Evolutionary conservation across 2,113 vertebrate species (phyloP), one percentile per base, ranked within the genome.

Genomic region (Dunckerocampus dactyliophorus): DNA sequence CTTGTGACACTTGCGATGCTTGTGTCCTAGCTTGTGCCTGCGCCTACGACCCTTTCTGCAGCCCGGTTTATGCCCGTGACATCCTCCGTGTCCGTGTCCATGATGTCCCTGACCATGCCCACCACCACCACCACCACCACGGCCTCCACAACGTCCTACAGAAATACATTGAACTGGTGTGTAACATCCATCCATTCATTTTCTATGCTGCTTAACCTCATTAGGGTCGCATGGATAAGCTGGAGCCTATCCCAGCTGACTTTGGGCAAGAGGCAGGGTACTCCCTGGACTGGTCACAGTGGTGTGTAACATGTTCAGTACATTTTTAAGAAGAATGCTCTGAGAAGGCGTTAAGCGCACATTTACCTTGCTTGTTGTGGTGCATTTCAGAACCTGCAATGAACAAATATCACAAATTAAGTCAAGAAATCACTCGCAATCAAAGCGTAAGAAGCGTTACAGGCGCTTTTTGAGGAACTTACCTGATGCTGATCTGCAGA

Each of bases 1-100:
- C 60, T 88, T 88, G 80, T 83, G 81, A 42, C 87, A 85, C 1
- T 64, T 65, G 0, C 0, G 0, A 28, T 85, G 82, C 11, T 64
- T 62, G 21, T 86, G 85, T 3, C 82, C 82, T 2, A 0, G 3
- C 47, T 13, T 78, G 19, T 47, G 68, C 34, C 9, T 68, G 8
- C 12, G 24, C 14, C 54, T 70, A 1, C 45, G 22, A 0, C 59
- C 52, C 59, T 3, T 59, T 2, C 43, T 37, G 1, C 43, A 50
- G 19, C 63, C 62, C 1, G 48, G 46, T 0, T 57, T 59, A 3
- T 52, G 60, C 0, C 53, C 66, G 0, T 47, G 62, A 0, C 53
- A 42, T 0, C 22, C 53, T 0, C 70, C 24, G 0, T 48, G 62
- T 2, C 47, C 53, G 1, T 59, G 55, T 0, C 21, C 49, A 1